Base-by-base conservation (phyloP, 2,113 vertebrate species). In the Syngnathus floridae region DNA sequence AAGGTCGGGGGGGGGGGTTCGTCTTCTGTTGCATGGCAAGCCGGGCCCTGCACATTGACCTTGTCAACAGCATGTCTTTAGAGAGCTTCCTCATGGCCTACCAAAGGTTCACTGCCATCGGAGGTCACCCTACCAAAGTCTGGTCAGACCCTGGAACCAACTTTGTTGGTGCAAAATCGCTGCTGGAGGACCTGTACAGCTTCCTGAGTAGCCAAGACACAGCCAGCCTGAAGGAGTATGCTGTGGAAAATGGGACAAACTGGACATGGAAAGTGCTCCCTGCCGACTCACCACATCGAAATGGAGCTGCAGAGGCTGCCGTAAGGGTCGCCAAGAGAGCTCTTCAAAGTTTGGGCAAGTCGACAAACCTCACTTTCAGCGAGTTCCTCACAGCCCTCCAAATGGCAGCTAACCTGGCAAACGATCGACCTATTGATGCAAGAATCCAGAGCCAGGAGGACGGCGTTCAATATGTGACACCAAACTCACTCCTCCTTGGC, bases 381-480 rank as follows among this genome's bases (percentile, higher is more conserved):
- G 52, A 73, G 7, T 64, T 64, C 1, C 45, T 22, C 0, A 73
- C 59, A 51, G 6, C 63, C 1, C 16, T 48, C 4, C 17, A 17
- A 14, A 17, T 48, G 16, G 45, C 45, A 10, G 45, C 45, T 16
- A 48, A 60, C 22, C 71, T 69, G 0, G 49, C 70, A 16, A 67
- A 67, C 31, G 46, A 73, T 7, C 13, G 43, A 0, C 65, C 70
- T 0, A 62, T 67, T 11, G 71, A 72, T 4, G 43, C 46, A 5
- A 48, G 59, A 3, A 3, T 57, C 0, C 64, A 66, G 37, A 66
- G 64, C 21, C 6, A 26, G 3, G 57, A 72, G 22, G 51, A 55
- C 12, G 3, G 35, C 7, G 31, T 72, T 0, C 37, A 62, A 0
- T 66, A 61, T 12, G 4, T 66, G 0, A 61, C 56, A 7, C 63